Base-by-base conservation (phyloP, 2,113 vertebrate genomes). In the Phoxinus phoxinus region DNA sequence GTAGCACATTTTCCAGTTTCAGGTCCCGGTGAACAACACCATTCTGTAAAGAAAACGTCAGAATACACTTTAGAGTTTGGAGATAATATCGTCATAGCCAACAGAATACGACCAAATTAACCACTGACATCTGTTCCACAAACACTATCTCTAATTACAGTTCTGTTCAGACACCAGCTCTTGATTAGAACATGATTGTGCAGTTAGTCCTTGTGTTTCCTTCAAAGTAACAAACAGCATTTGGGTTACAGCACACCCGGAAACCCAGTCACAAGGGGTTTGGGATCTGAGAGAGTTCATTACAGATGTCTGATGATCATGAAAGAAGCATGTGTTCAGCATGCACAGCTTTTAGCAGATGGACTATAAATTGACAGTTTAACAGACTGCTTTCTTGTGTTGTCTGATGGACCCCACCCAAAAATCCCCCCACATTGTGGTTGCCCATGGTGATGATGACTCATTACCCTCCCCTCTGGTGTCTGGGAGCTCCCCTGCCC, bases 1-100 rank as follows among this genome's bases (percentile, higher is more conserved):
- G 97, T 94, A 99, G 96, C 92, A 99, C 98, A 85, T 99, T 99
- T 95, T 99, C 98, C 95, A 99, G 94, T 96, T 99, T 99, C 92
- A 99, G 91, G 91, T 99, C 98, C 92, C 98, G 95, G 93, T 99
- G 98, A 90, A 99, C 98, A 91, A 99, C 97, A 67, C 98, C 96
- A 0, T 97, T 99, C 97, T 99, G 95, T 85, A 94, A 95, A 6
- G 90, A 32, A 82, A 46, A 15, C 44, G 2, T 71, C 12, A 48
- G n/a, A 74, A 27, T 74, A n/a, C 37, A 74, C 65, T 79, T 30
- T 30, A 86, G 25, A 30, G 0, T 61, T 5, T 44, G 58, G n/a
- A 76, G 56, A 30, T 48, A 80, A 25, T 74, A 86, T 69, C 12
- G 63, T 89, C 85, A 89, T 65, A 67, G 72, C 71, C 72, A 78